These are phyloP conservation scores for Dendrophyllia cribrosa DNA, from an alignment of 64 coral and sea anemone species.

Conservation along the genomic window DNA sequence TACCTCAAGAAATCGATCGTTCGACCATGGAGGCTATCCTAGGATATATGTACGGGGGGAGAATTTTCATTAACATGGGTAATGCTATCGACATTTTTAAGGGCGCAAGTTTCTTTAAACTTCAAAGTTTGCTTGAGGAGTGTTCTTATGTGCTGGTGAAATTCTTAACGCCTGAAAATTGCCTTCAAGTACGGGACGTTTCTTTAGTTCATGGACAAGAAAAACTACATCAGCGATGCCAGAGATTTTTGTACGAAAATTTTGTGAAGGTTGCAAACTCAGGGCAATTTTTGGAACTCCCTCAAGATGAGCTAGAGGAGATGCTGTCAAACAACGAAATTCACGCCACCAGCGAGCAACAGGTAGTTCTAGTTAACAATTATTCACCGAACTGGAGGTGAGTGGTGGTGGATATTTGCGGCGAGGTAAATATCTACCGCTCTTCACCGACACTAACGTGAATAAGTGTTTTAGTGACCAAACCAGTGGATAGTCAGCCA, in stretches of 20 bases:
- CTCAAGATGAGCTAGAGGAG: conserved; percentile 47
- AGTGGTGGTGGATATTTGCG: too few relatives aligned
- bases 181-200: conserved; percentile 55
- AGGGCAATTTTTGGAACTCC: conserved; percentile 73
- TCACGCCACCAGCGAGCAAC: conserved; percentile 38
- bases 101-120: conserved; percentile 69
- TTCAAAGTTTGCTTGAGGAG: conserved; percentile 72
- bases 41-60: conserved; percentile 81
- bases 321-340: conserved; percentile 58
- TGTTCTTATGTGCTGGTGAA: conserved; percentile 74
- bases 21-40: conserved; percentile 54
- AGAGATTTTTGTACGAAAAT: conserved; percentile 70
- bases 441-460: too few relatives aligned
- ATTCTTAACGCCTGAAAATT: conserved; percentile 79
- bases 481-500: too few relatives aligned
- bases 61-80: conserved; percentile 50
- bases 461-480: too few relatives aligned
- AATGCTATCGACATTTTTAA: conserved; percentile 81
- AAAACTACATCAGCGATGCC: conserved; percentile 69
- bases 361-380: conserved; percentile 55
- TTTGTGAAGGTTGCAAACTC: conserved; percentile 58
- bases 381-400: too few relatives aligned
- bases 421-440: too few relatives aligned
- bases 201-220: conserved; percentile 66
- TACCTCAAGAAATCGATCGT: conserved; percentile 48